Evolutionary conservation across 2,888 invertebrate genomes (phyloP).

Genomic region (Lacanobia oleracea): DNA sequence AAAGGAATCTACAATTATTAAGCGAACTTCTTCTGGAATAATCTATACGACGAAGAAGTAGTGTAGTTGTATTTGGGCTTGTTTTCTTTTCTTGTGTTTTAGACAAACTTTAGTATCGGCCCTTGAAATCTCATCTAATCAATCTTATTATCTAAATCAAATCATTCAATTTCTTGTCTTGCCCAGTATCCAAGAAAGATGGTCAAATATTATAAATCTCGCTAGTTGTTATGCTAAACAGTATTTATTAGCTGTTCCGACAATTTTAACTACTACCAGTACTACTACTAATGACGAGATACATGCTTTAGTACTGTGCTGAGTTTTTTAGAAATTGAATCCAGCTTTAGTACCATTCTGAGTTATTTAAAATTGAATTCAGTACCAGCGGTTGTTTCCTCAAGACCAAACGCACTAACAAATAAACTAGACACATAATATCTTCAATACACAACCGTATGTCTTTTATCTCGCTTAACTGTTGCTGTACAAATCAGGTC

Average conservation of each 20-base stretch:
- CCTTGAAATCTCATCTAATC: neutral
- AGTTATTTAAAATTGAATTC: conserved; percentile 17
- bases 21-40: neutral
- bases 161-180: neutral
- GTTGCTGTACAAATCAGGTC: conserved; percentile 46
- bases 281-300: neutral
- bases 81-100: neutral
- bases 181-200: neutral
- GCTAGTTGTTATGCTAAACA: neutral
- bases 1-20: neutral
- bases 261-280: neutral
- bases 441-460: conserved; percentile 32
- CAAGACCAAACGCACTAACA: conserved; percentile 2
- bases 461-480: conserved; percentile 37
- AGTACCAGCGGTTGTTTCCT: conserved; percentile 4
- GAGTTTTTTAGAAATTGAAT: neutral
- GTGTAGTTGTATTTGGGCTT: neutral
- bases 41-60: neutral
- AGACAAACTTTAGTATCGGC: neutral
- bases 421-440: conserved; percentile 39
- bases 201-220: neutral
- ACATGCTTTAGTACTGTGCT: neutral
- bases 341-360: neutral
- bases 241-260: neutral
- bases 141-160: neutral